These are phyloP conservation scores for Drosophila carrolli DNA, from an alignment of 1,140 invertebrate species.

Conservation along the genomic window DNA sequence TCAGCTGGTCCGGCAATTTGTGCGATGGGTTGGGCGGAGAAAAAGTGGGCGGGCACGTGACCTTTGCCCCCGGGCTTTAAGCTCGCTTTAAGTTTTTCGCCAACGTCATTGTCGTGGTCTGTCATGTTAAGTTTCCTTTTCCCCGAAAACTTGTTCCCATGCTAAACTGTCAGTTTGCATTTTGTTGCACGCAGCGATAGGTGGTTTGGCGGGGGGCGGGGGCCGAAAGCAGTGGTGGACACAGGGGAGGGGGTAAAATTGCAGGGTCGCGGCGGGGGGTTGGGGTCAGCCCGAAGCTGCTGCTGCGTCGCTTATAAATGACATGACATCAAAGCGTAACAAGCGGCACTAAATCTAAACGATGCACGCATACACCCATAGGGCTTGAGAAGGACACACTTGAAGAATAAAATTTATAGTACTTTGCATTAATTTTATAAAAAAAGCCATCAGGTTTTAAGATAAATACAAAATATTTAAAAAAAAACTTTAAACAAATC, in stretches of 20 bases:
- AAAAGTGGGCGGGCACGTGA: constrained; percentile 16
- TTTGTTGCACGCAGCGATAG: constrained; percentile 53
- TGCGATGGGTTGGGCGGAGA: neutral
- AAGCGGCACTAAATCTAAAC: constrained; percentile 82
- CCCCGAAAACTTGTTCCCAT: constrained; percentile 54
- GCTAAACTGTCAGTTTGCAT: constrained; percentile 77
- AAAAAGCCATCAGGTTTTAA: no score
- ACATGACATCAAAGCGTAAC: constrained; percentile 77
- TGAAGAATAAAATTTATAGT: neutral
- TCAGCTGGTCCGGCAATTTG: constrained; percentile 50
- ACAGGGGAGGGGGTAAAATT: constrained; percentile 5
- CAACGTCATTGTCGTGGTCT: constrained; percentile 62
- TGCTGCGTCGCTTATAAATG: constrained; percentile 73
- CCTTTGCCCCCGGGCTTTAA: constrained; percentile 38
- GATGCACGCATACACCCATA: constrained; percentile 49
- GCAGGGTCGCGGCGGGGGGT: constrained; percentile 21
- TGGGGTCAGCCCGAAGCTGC: constrained; percentile 40
- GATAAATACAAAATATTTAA: no score
- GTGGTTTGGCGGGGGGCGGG: neutral
- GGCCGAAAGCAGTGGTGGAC: neutral
- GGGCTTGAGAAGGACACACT: constrained; percentile 4
- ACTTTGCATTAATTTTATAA: no score
- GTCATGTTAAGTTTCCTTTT: constrained; percentile 66
- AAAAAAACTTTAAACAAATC: no score
- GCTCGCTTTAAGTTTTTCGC: constrained; percentile 37